A percentile compares a stretch with the other conserved stretches of the same genome.
These are phyloP conservation scores for Ariopsis seemanni DNA, from an alignment of 2,113 vertebrate species.

Conservation along the genomic window DNA sequence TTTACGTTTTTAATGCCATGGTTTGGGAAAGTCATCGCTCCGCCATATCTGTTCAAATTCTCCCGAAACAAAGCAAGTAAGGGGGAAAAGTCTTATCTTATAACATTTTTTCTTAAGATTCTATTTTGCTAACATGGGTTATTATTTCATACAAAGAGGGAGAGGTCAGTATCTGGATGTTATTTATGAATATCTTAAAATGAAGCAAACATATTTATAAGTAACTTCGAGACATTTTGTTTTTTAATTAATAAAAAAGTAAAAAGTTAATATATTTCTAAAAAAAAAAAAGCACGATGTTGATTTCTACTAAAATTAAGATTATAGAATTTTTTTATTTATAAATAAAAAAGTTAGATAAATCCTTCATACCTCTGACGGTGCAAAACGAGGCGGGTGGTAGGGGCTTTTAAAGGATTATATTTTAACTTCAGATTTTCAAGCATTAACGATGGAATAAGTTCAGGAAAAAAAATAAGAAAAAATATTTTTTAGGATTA, in stretches of 20 bases:
- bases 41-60: conserved; percentile 73
- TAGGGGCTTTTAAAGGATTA: conserved; percentile 60
- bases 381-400: conserved; percentile 52
- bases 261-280: conserved; percentile 84
- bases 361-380: conserved; percentile 58
- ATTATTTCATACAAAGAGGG: conserved; percentile 81
- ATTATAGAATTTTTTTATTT: conserved; percentile 79
- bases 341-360: conserved; percentile 64
- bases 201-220: conserved; percentile 80
- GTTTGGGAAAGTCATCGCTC: conserved; percentile 63
- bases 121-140: conserved; percentile 84
- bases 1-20: conserved; percentile 69
- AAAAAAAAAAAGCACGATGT: conserved; percentile 66
- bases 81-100: conserved; percentile 64
- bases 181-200: conserved; percentile 80
- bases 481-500: conserved; percentile 80
- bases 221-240: conserved; percentile 78
- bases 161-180: conserved; percentile 81
- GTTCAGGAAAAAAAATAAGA: conserved; percentile 72
- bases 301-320: conserved; percentile 78
- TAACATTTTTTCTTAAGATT: conserved; percentile 76
- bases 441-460: conserved; percentile 68
- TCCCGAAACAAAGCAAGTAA: conserved; percentile 77
- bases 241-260: conserved; percentile 77
- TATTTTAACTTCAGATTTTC: conserved; percentile 71